Conservation (phyloP, 2,113 vertebrate genomes). For the Paralichthys olivaceus region DNA sequence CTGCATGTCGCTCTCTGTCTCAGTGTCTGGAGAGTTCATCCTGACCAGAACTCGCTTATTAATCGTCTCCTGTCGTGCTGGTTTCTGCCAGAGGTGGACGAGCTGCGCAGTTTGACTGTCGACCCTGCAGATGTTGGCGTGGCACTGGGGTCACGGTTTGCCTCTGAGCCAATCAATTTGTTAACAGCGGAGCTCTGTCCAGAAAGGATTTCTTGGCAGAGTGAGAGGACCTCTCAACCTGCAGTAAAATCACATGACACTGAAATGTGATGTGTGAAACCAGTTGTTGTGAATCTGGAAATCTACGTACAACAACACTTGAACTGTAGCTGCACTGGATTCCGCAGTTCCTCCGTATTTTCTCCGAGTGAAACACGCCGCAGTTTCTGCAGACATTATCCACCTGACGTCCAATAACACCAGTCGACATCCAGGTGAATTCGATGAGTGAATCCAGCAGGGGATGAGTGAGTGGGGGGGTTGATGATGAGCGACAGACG, state of each 20-base stretch:
- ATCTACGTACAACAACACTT: slow-evolving; percentile 5
- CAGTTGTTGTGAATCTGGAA: neutral
- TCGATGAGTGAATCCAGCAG: too few species aligned
- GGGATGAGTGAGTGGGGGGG: too few species aligned
- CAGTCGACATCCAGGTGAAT: too few species aligned
- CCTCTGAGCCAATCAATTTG: slow-evolving; percentile 34
- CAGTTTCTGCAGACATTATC: too few species aligned
- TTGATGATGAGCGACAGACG: too few species aligned
- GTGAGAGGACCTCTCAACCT: slow-evolving; percentile 13
- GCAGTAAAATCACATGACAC: neutral
- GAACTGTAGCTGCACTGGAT: neutral
- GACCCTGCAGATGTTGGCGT: slow-evolving; percentile 49
- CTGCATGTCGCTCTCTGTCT: slow-evolving; percentile 4
- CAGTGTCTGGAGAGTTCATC: neutral
- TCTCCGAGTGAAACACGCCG: too few species aligned
- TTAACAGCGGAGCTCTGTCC: slow-evolving; percentile 21
- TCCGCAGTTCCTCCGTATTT: too few species aligned
- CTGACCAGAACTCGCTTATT: slow-evolving; percentile 35
- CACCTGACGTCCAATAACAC: neutral
- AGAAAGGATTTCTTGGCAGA: slow-evolving; percentile 35
- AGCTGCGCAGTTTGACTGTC: slow-evolving; percentile 5
- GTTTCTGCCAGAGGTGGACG: slow-evolving; percentile 42
- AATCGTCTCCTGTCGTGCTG: slow-evolving; percentile 6
- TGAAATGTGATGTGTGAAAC: neutral
- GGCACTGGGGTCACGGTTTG: slow-evolving; percentile 1